Evolutionary conservation across 2,888 invertebrate genomes (phyloP), one percentile per base, ranked within the genome.

Genomic region (Himalopsyche tibetana): DNA sequence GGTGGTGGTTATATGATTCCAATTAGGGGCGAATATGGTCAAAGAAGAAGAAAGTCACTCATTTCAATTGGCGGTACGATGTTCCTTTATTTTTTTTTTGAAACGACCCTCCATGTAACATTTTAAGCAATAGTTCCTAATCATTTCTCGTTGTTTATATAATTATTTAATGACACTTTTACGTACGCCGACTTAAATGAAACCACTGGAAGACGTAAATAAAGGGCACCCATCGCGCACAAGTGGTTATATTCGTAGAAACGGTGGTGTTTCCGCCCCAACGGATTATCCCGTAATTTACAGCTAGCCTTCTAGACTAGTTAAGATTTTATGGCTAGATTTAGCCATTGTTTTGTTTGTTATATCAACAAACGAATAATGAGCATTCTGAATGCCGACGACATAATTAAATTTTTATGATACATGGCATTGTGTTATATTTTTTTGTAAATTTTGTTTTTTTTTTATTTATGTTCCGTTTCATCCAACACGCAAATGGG

Each of bases 381-480:
- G 63, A 63, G 63, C 63, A 63, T 63, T 63, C 28, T 63, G 28
- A 63, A 63, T 63, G 63, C 11, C 63, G 63, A 28, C 63, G 63
- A 63, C 63, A 63, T 63, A 63, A 63, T 63, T 63, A 63, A 63
- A 63, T 19, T n/a, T 63, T 63, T 63, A 63, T 63, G 63, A 63
- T 63, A 63, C 63, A 63, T 63, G 63, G 63, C 63, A 19, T 8
- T 19, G 28, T 28, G 19, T 6, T 63, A 12, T 63, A 17, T 56
- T n/a, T n/a, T 56, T 56, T 56, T 56, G 17, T 19, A 8, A n/a
- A 56, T 63, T 63, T 19, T n/a, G 28, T 4, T 5, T 63, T 63
- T 63, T 63, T 63, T 19, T 19, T 63, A 28, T 63, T 45, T 15
- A 51, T 51, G 51, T 51, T 51, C 5, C 8, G 12, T 51, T 51